Evolutionary conservation across 2,797 vertebrate genomes (phyloP), one percentile per base, ranked within the genome.

Genomic region (Mus caroli): DNA sequence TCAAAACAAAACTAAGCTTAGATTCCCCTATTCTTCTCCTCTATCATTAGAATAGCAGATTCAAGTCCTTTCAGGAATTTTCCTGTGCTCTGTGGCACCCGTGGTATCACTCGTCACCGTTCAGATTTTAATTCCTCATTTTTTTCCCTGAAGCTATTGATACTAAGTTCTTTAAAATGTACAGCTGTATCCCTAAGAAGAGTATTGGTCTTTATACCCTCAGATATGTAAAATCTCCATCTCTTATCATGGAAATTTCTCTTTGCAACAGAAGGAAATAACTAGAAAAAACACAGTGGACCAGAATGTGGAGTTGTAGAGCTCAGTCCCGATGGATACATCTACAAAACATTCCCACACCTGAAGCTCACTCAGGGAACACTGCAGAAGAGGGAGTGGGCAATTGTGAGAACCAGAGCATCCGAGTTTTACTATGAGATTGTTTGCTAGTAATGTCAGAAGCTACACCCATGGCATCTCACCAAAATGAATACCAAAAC

Each of bases 1-100:
- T 69, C 46, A 86, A 82, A 94, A 79, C 9, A 80, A 14, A 90
- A 85, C 37, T 85, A 90, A 93, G 50, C 79, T 78, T 40, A 9
- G 17, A 67, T 62, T 46, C 46, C 1, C n/a, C 28, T 84, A 6
- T 4, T 37, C n/a, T 43, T 31, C 5, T 34, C 28, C 34, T 43
- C 62, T 77, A 11, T 83, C 50, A 46, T n/a, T 24, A 93, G 7
- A 94, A 83, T 11, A 92, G 50, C 43, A 15, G 28, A 73, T 46
- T 88, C 19, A 26, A 58, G 34, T 82, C 37, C 75, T 75, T 83
- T 89, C 31, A 46, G 69, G 52, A 88, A 86, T 52, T 4, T 31
- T 3, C 20, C 14, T 24, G 34, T 73, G 15, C 15, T 58, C 46
- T 71, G 2, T 28, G 31, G 58, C 6, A 10, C 7, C 3, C 62